Evolutionary conservation across 1,140 invertebrate species (phyloP).

Genomic region (Fopius arisanus): DNA sequence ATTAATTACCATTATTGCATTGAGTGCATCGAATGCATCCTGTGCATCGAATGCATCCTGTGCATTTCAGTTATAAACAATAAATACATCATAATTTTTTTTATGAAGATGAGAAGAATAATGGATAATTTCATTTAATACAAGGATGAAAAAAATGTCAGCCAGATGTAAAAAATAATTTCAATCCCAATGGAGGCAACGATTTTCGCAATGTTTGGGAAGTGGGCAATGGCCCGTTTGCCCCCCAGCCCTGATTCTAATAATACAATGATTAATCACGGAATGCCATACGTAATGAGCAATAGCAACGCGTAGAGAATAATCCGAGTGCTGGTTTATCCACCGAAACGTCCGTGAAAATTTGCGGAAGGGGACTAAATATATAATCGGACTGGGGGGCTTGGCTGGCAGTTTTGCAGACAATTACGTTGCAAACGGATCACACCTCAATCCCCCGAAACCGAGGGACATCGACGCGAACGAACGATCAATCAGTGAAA

Average conservation of each 20-base stretch:
- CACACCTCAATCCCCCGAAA: constrained; percentile 1
- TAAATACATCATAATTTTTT: no score
- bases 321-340: not conserved
- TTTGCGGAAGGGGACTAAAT: constrained; percentile 32
- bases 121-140: no score
- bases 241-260: not conserved
- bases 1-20: no score
- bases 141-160: no score
- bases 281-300: not conserved
- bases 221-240: constrained; percentile 6
- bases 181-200: not conserved
- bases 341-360: constrained; percentile 24
- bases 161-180: not conserved
- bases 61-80: not conserved
- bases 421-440: constrained; percentile 24
- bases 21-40: no score
- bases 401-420: constrained; percentile 33
- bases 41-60: no score
- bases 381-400: constrained; percentile 26
- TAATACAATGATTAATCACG: not conserved
- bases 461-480: not conserved
- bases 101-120: no score
- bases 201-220: not conserved
- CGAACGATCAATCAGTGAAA: constrained; percentile 5
- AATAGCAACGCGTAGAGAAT: not conserved